Percentiles rank a stretch among this genome's conserved stretches.
These are phyloP conservation scores for Dusona sp. DNA, from an alignment of 2,888 invertebrate genomes.

Conservation along the genomic window DNA sequence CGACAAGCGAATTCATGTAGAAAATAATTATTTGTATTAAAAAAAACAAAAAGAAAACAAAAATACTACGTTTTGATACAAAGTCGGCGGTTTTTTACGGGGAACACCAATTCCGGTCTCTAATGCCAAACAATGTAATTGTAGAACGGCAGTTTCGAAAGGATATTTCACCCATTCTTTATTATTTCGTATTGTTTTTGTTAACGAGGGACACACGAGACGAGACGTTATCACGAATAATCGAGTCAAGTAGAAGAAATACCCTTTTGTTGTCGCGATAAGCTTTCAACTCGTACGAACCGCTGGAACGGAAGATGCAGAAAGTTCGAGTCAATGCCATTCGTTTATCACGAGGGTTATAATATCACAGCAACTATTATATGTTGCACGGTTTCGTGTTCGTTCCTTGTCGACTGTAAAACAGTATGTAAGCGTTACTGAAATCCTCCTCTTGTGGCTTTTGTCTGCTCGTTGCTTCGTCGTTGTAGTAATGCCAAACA, in stretches of 20 bases:
- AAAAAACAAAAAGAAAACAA: no score
- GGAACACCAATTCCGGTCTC: background rate
- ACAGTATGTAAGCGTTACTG: conserved; percentile 88
- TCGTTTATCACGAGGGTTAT: background rate
- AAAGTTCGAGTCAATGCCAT: conserved; percentile 1
- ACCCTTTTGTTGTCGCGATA: conserved; percentile 32
- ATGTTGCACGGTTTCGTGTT: conserved; percentile 83
- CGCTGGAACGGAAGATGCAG: conserved; percentile 56
- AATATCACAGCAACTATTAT: conserved; percentile 72
- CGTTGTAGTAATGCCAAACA: conserved; percentile 88
- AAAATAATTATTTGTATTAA: background rate
- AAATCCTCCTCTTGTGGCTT: conserved; percentile 87
- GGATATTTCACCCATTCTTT: background rate
- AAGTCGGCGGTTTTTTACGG: background rate
- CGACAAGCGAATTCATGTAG: background rate
- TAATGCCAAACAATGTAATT: background rate
- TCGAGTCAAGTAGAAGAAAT: conserved; percentile 37
- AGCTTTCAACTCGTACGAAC: background rate
- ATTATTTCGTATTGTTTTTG: background rate
- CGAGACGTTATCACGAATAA: conserved; percentile 15
- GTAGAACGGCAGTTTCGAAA: background rate
- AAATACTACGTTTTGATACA: background rate
- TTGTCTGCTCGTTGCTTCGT: conserved; percentile 86
- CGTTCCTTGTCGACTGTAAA: conserved; percentile 87
- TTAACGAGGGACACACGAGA: background rate